phyloP scores from a whole-genome alignment of 2,888 invertebrate species.

The Diabrotica balteata region DNA sequence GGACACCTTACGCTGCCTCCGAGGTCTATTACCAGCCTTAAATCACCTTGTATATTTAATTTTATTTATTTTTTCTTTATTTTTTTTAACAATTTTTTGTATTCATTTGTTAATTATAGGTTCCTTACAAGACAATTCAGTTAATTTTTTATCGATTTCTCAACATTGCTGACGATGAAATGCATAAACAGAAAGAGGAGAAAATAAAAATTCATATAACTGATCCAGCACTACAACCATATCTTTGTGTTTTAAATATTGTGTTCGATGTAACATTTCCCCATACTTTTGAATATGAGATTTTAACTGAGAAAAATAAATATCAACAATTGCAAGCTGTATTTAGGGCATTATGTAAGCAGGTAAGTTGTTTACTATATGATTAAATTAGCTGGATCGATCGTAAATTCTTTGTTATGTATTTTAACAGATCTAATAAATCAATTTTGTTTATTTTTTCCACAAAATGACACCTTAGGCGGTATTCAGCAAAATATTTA shows the following conservation, averaged over 20 bases:
- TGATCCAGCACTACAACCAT: constrained; percentile 53
- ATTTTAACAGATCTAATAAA: too few relatives aligned
- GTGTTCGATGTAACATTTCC: constrained; percentile 62
- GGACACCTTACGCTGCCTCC: too few relatives aligned
- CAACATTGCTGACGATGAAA: constrained; percentile 52
- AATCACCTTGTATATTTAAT: too few relatives aligned
- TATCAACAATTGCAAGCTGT: constrained; percentile 53
- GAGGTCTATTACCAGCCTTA: too few relatives aligned
- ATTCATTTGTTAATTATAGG: constrained; percentile 39
- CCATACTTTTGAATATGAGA: constrained; percentile 42
- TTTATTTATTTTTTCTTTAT: too few relatives aligned
- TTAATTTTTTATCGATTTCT: constrained; percentile 59
- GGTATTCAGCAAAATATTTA: too few relatives aligned
- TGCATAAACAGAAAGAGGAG: constrained; percentile 55
- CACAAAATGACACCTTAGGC: too few relatives aligned
- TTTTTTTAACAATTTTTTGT: background rate
- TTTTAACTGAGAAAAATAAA: constrained; percentile 47
- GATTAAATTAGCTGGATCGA: too few relatives aligned
- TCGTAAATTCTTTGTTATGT: too few relatives aligned
- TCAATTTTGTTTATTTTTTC: too few relatives aligned
- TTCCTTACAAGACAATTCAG: constrained; percentile 59
- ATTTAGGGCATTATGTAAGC: constrained; percentile 58
- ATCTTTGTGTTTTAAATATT: constrained; percentile 62
- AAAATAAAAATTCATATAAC: constrained; percentile 54
- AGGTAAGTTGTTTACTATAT: constrained; percentile 48